Evolutionary conservation across 1,140 invertebrate genomes (phyloP), one percentile per base, ranked within the genome.

Genomic region (Agrypnia vestita): DNA sequence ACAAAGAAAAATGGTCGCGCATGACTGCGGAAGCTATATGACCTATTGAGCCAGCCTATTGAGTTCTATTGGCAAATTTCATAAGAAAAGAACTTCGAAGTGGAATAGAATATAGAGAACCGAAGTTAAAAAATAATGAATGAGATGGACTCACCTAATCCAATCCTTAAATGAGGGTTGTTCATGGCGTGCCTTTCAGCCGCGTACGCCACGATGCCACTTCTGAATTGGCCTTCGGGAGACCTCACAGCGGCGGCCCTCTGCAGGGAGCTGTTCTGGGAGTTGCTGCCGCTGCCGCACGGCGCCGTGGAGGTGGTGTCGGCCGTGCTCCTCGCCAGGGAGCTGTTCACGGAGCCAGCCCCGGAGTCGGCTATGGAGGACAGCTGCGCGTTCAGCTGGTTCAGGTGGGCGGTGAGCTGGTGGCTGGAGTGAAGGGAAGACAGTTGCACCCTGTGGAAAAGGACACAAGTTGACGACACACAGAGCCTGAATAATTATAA

Each of bases 381-480:
- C 13, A 80, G 78, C 51, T 82, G 81, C 6, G 81, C 81, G 71
- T 82, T 82, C 21, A 82, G 75, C 61, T 82, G 81, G 55, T 82
- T 82, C 12, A 82, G 35, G 35, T 82, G 81, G 3, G 75, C 75
- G n/a, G 81, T 82, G 25, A 82, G 44, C 51, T 82, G 81, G 44
- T 82, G 81, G 78, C 76, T 82, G 15, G 81, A 82, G 53, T 82
- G 78, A 6, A 82, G 76, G 7, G 81, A 82, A 0, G 81, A 67
- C 0, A 82, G 59, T 62, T 80, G 81, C 7, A 82, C 78, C 53
- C 81, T 82, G 75, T 4, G 61, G 61, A 10, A 62, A 13, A n/a
- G 25, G 12, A 0, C n/a, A n/a, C n/a, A n/a, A n/a, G n/a, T n/a
- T n/a, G n/a, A n/a, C n/a, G n/a, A n/a, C n/a, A n/a, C n/a, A n/a